These are phyloP conservation scores for Myanophis thanlyinensis DNA, from an alignment of 2,113 vertebrate genomes.

Conservation along the genomic window DNA sequence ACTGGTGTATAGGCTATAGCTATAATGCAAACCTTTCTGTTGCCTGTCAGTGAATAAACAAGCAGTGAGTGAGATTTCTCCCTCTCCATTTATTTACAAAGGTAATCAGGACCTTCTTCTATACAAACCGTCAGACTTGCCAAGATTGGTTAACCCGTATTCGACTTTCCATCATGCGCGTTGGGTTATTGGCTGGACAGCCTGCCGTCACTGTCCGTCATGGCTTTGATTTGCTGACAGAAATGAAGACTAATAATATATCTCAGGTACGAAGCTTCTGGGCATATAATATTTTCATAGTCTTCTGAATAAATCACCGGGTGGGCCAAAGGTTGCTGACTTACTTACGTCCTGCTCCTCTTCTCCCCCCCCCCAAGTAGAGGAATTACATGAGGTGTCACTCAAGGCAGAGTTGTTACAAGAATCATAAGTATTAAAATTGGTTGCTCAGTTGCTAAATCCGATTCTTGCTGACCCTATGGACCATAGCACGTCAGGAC, in stretches of 20 bases:
- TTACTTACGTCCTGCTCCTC: background rate
- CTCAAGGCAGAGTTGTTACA: background rate
- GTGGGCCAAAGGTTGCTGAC: background rate
- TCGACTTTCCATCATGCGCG: slow-evolving; percentile 94
- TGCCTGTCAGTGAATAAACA: background rate
- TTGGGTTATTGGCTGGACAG: slow-evolving; percentile 94
- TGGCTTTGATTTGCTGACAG: slow-evolving; percentile 92
- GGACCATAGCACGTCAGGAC: too few relatives aligned
- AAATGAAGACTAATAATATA: slow-evolving; percentile 87
- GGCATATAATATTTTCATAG: background rate
- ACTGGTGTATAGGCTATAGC: too few relatives aligned
- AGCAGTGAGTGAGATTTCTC: background rate
- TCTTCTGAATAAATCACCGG: background rate
- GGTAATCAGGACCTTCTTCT: slow-evolving; percentile 97
- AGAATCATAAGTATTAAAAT: background rate
- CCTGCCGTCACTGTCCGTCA: slow-evolving; percentile 96
- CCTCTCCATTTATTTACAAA: slow-evolving; percentile 59
- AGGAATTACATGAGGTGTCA: background rate
- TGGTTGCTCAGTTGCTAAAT: too few relatives aligned
- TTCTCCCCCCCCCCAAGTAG: background rate
- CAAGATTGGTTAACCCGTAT: slow-evolving; percentile 97
- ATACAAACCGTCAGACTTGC: slow-evolving; percentile 96
- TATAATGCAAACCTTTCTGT: background rate
- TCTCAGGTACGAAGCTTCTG: slow-evolving; percentile 75
- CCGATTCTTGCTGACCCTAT: too few relatives aligned